Base-by-base conservation (phyloP, 2,888 invertebrate genomes). In the Drosophila paramelanica region DNA sequence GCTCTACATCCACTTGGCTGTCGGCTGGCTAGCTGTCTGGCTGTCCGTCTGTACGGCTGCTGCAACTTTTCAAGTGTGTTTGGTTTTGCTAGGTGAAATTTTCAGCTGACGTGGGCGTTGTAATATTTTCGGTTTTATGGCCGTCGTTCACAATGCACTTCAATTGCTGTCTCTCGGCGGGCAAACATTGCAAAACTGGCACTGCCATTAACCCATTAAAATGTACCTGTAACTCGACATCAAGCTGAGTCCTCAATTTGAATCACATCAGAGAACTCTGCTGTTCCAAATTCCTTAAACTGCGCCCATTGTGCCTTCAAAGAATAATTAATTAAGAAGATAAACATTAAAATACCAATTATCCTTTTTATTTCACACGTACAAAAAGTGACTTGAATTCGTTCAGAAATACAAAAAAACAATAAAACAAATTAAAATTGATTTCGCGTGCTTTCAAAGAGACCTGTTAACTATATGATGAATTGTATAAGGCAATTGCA, bases 71-170 rank as follows among this genome's bases (percentile, higher is more conserved):
- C 82, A 67, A 76, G 73, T 73, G 77, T 70, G 46, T 73, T 71
- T 73, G 55, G 65, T 61, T 60, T 62, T 67, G 43, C 62, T 81
- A 73, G 88, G 85, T 83, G 85, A 82, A 82, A 85, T 82, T 82
- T 85, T 72, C 70, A 72, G 64, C 69, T 59, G 57, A 52, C 67
- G 85, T 84, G 79, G 84, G 84, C 81, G 87, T 78, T 59, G 78
- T 56, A 73, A 87, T 81, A 81, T 84, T 81, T 83, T 87, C 65
- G 51, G 70, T 77, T 84, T 86, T 85, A 83, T 73, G 73, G 57
- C 60, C 39, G 58, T 60, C 64, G 56, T 72, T 65, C 65, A 60
- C 64, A 73, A 79, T 76, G 73, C 70, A 81, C 69, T 72, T 71
- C 73, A 67, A 69, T 77, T 72, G 59, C 62, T 68, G 77, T 75